Evolutionary conservation across 2,797 vertebrate species (phyloP).

Genomic region (Falco columbarius): DNA sequence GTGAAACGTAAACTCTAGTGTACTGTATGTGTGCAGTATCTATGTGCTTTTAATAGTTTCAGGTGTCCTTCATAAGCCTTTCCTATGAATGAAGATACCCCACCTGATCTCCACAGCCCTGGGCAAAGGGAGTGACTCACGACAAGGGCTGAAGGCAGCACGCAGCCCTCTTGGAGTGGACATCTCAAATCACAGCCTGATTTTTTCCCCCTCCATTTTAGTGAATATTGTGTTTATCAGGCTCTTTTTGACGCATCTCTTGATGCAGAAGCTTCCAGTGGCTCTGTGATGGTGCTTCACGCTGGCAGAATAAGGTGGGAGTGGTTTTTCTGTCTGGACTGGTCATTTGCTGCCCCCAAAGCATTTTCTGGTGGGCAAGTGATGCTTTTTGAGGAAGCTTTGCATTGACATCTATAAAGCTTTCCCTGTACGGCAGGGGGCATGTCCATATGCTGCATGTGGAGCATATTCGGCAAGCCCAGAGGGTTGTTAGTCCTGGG

Average conservation of each 20-base stretch:
- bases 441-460: rapidly evolving
- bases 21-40: rapidly evolving
- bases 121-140: neutral
- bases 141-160: neutral
- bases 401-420: neutral
- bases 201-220: neutral
- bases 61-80: neutral
- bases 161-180: neutral
- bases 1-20: rapidly evolving
- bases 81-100: neutral
- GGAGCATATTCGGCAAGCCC: neutral
- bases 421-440: neutral
- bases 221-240: neutral
- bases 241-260: neutral
- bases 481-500: neutral
- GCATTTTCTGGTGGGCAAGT: neutral
- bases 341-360: neutral
- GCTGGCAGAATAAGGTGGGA: too few species aligned
- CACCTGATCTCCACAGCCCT: neutral
- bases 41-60: too few species aligned
- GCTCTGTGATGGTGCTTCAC: neutral
- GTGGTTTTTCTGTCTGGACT: neutral
- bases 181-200: neutral
- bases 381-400: neutral
- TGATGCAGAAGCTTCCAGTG: neutral